Conservation (phyloP, 2,888 invertebrate genomes). For the Podabrus alpinus region DNA sequence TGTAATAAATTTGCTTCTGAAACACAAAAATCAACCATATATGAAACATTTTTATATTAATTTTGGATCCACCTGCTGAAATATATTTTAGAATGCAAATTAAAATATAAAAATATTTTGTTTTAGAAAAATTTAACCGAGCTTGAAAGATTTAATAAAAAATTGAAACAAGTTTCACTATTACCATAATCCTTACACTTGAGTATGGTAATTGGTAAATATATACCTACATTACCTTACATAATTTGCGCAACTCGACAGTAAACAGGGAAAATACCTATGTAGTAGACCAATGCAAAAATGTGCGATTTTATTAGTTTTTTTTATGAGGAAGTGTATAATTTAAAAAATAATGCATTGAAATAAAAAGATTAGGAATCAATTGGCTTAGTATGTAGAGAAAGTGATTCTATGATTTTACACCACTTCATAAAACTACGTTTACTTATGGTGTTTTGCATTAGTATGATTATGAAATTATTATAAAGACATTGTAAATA, state of each 20-base stretch:
- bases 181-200: background rate
- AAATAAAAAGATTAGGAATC: background rate
- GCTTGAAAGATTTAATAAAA: background rate
- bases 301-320: background rate
- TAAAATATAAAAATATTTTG: background rate
- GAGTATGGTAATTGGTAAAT: background rate
- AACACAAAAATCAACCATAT: background rate
- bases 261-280: background rate
- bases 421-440: background rate
- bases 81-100: background rate
- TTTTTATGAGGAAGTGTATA: background rate
- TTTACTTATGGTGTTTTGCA: background rate
- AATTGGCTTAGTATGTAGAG: background rate
- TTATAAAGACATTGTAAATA: background rate
- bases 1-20: background rate
- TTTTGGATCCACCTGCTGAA: background rate
- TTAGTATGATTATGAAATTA: background rate
- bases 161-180: background rate
- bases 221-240: constrained; percentile 12
- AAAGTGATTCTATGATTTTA: background rate
- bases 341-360: background rate
- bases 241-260: constrained; percentile 20
- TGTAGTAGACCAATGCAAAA: constrained; percentile 9
- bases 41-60: background rate
- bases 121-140: background rate